These are phyloP conservation scores for Chionoecetes opilio DNA, from an alignment of 1,140 invertebrate species.

Conservation along the genomic window DNA sequence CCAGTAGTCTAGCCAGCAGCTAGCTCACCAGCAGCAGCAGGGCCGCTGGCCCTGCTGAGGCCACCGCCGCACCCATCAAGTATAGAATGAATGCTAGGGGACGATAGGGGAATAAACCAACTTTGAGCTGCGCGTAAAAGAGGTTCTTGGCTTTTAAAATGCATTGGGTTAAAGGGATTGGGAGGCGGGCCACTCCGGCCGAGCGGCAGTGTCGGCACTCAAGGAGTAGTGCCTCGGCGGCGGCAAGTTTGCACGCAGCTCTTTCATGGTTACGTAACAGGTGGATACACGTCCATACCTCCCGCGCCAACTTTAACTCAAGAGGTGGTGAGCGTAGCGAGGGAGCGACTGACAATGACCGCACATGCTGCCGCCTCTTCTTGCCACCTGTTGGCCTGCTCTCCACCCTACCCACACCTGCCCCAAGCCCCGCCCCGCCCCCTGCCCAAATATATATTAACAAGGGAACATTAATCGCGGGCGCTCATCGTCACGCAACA, in stretches of 20 bases:
- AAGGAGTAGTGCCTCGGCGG: not conserved
- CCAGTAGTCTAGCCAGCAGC: not conserved
- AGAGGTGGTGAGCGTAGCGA: conserved; percentile 63
- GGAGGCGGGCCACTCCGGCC: not conserved
- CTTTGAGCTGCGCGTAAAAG: not conserved
- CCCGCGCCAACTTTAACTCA: conserved; percentile 69
- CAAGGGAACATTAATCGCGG: conserved; percentile 3
- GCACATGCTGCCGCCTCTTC: conserved; percentile 65
- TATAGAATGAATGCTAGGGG: not conserved
- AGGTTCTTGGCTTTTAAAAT: conserved; percentile 30
- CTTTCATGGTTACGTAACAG: conserved; percentile 71
- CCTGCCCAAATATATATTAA: not conserved
- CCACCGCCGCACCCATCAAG: not conserved
- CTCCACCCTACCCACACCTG: conserved; percentile 43
- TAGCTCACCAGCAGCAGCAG: too few species aligned
- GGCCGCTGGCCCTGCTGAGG: not conserved
- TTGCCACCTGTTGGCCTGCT: conserved; percentile 74
- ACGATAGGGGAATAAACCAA: not conserved
- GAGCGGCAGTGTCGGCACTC: not conserved
- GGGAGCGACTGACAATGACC: conserved; percentile 71
- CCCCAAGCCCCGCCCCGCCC: not conserved
- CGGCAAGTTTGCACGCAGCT: conserved; percentile 41
- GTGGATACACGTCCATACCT: conserved; percentile 69
- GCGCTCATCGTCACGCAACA: not conserved
- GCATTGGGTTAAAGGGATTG: not conserved